Evolutionary conservation across 2,888 invertebrate genomes (phyloP).

Genomic region (Iselma pallidipennis): DNA sequence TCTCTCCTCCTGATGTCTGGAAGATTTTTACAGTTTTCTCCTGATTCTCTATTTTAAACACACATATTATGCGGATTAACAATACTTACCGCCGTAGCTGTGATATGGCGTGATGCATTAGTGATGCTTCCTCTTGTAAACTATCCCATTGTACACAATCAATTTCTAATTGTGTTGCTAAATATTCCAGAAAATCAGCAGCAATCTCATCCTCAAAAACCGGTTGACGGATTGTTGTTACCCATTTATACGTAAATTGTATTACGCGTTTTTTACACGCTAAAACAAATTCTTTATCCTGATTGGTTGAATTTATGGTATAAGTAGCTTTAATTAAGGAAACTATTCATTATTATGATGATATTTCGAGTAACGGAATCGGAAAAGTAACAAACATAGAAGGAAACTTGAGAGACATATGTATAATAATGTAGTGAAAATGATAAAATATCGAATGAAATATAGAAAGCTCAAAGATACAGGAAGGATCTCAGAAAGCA

Average conservation of each 20-base stretch:
- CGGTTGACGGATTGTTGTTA: slow-evolving; percentile 70
- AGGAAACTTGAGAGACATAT: too few species aligned
- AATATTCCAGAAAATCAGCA: slow-evolving; percentile 74
- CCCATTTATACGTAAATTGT: slow-evolving; percentile 79
- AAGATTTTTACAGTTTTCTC: too few species aligned
- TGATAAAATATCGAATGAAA: too few species aligned
- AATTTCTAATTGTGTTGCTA: slow-evolving; percentile 70
- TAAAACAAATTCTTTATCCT: slow-evolving; percentile 69
- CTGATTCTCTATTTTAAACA: neutral
- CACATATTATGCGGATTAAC: neutral
- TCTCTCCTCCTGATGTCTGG: slow-evolving; percentile 62
- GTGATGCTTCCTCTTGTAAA: slow-evolving; percentile 68
- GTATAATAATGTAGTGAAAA: too few species aligned
- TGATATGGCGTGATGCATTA: slow-evolving; percentile 70
- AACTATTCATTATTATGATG: slow-evolving; percentile 17
- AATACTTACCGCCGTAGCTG: slow-evolving; percentile 59
- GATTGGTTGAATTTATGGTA: slow-evolving; percentile 61
- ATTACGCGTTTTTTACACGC: slow-evolving; percentile 76
- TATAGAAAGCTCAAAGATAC: too few species aligned
- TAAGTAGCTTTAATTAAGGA: slow-evolving; percentile 61
- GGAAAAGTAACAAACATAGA: too few species aligned
- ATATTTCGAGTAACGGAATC: too few species aligned
- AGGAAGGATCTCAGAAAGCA: too few species aligned
- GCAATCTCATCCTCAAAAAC: slow-evolving; percentile 75
- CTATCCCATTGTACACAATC: slow-evolving; percentile 64